Evolutionary conservation across 2,797 vertebrate genomes (phyloP).

Genomic region (Acrossocheilus fasciatus): DNA sequence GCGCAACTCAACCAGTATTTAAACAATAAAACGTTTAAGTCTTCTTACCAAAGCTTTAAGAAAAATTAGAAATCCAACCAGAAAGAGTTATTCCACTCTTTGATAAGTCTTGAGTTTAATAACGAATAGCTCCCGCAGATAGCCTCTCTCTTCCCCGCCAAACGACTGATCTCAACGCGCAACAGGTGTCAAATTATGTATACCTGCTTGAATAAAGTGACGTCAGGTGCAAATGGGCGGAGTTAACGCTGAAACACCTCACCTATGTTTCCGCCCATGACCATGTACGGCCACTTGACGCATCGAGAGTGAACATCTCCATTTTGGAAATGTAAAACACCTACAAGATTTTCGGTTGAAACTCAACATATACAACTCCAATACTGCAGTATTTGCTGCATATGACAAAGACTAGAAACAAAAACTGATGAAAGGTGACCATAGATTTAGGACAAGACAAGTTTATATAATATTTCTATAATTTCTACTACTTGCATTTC

Average conservation of each 20-base stretch:
- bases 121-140: neutral
- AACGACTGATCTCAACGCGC: neutral
- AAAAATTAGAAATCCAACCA: neutral
- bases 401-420: constrained; percentile 12
- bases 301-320: neutral
- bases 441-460: neutral
- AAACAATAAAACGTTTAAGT: neutral
- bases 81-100: neutral
- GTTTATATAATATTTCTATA: neutral
- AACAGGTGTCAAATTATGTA: constrained; percentile 46
- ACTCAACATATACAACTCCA: neutral
- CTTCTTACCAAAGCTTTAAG: neutral
- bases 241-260: neutral
- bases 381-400: neutral
- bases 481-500: neutral
- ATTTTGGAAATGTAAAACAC: neutral
- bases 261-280: constrained; percentile 63
- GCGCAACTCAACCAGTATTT: neutral
- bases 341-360: constrained; percentile 1
- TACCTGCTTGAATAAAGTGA: constrained; percentile 52
- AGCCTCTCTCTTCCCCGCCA: constrained; percentile 7
- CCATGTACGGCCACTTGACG: constrained; percentile 71
- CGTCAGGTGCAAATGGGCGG: constrained; percentile 64
- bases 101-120: neutral
- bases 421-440: neutral